These are phyloP conservation scores for Merops nubicus DNA, from an alignment of 2,113 vertebrate species.

Conservation along the genomic window DNA sequence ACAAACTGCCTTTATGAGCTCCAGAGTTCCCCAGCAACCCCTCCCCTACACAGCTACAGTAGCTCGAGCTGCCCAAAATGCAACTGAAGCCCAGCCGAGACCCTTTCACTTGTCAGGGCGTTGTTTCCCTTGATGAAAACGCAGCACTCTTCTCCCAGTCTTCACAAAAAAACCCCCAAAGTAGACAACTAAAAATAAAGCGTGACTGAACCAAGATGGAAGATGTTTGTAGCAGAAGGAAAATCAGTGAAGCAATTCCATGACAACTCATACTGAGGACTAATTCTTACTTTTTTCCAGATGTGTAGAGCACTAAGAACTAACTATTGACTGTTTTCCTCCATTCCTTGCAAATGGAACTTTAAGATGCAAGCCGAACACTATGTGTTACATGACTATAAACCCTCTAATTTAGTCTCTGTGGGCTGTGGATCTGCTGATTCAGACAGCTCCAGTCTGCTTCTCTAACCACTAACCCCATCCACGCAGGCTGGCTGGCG, in stretches of 20 bases:
- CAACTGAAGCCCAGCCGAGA: not conserved
- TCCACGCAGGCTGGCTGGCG: not conserved
- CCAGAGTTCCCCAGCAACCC: accelerated
- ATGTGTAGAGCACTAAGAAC: conserved; percentile 55
- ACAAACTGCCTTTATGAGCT: not conserved
- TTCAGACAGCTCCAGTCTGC: conserved; percentile 74
- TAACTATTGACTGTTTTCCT: conserved; percentile 56
- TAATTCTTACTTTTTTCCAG: conserved; percentile 71
- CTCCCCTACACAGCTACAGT: not conserved
- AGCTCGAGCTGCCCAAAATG: not conserved
- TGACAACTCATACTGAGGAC: conserved; percentile 32
- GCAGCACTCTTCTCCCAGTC: not conserved
- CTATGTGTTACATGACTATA: conserved; percentile 71
- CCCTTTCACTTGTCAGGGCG: not conserved
- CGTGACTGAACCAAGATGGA: conserved; percentile 60
- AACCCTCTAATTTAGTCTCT: conserved; percentile 76
- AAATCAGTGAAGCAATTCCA: conserved; percentile 52
- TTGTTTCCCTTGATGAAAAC: not conserved
- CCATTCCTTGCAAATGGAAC: conserved; percentile 51
- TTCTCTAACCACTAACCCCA: conserved; percentile 71
- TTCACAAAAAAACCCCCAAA: not conserved
- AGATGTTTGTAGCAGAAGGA: conserved; percentile 68
- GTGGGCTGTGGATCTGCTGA: conserved; percentile 79
- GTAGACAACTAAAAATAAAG: conserved; percentile 58
- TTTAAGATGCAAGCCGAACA: conserved; percentile 76